Evolutionary conservation across 2,888 invertebrate species (phyloP).

Genomic region (Phorcus lineatus): DNA sequence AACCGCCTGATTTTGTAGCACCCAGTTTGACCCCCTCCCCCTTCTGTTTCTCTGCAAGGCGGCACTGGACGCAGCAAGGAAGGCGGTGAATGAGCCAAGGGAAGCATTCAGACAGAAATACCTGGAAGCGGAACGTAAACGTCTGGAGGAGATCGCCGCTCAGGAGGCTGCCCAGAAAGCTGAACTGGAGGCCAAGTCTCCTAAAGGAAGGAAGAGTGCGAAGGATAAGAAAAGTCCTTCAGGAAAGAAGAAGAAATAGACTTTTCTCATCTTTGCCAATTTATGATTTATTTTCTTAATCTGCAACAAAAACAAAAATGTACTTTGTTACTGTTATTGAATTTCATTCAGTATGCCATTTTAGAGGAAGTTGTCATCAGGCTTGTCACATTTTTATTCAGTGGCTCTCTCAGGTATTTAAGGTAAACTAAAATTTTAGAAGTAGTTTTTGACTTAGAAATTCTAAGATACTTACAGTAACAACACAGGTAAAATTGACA

Average conservation of each 20-base stretch:
- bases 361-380: too few relatives aligned
- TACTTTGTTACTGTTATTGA: too few relatives aligned
- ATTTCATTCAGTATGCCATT: too few relatives aligned
- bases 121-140: conserved; percentile 70
- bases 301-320: too few relatives aligned
- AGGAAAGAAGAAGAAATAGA: conserved; percentile 75
- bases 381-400: too few relatives aligned
- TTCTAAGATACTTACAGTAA: too few relatives aligned
- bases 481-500: too few relatives aligned
- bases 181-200: conserved; percentile 69
- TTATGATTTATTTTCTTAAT: background rate
- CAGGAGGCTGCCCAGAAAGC: conserved; percentile 69
- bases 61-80: conserved; percentile 65
- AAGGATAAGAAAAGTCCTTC: conserved; percentile 68
- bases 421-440: too few relatives aligned
- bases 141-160: conserved; percentile 70
- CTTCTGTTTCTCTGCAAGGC: conserved; percentile 53
- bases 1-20: conserved; percentile 1
- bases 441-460: too few relatives aligned
- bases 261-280: background rate
- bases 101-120: conserved; percentile 74
- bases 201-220: conserved; percentile 69
- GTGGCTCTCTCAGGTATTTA: too few relatives aligned
- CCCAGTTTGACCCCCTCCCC: conserved; percentile 9
- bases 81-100: conserved; percentile 68